Evolutionary conservation across 2,113 vertebrate genomes (phyloP), one percentile per base, ranked within the genome.

Genomic region (Clupea harengus): DNA sequence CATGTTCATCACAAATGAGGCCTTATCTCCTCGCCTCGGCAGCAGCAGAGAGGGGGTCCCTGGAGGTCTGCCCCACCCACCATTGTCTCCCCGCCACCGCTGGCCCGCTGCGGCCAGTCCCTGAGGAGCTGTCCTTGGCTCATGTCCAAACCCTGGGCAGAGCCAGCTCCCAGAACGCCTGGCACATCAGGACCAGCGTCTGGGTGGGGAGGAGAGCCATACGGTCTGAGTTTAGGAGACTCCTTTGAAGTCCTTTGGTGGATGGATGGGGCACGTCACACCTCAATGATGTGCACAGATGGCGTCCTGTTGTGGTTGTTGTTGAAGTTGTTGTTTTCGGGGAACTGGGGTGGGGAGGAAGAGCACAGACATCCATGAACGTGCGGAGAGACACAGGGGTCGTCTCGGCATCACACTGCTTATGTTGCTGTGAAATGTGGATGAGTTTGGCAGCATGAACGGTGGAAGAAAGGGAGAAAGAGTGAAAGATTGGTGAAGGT

Each of bases 271-370:
- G 88, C 87, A 85, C 86, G 89, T 94, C 94, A 95, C 93, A 95
- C 94, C 89, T 94, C 92, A 32, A 94, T 95, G 91, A 95, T 93
- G 92, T 94, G 94, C 90, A 95, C 93, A 87, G 94, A 95, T 88
- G 93, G 91, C 88, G 90, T 93, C 90, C 91, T 87, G 81, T 93
- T 94, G 89, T 92, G 92, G 86, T 90, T 93, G 91, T 92, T 92
- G 86, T 89, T 92, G 39, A 39, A 39, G 91, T 92, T 92, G 91
- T 93, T 94, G 89, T 94, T 95, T 88, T 92, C 91, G 88, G 92
- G 90, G 83, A 92, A 91, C 94, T 95, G 93, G 57, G 83, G 88
- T 86, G 84, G 85, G 54, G 60, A 81, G 17, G 45, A n/a, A 91
- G 84, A 90, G 39, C n/a, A 87, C 72, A 87, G 84, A 90, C 1